These are phyloP conservation scores for Aphelinus certus DNA, from an alignment of 1,140 invertebrate species.

Conservation along the genomic window DNA sequence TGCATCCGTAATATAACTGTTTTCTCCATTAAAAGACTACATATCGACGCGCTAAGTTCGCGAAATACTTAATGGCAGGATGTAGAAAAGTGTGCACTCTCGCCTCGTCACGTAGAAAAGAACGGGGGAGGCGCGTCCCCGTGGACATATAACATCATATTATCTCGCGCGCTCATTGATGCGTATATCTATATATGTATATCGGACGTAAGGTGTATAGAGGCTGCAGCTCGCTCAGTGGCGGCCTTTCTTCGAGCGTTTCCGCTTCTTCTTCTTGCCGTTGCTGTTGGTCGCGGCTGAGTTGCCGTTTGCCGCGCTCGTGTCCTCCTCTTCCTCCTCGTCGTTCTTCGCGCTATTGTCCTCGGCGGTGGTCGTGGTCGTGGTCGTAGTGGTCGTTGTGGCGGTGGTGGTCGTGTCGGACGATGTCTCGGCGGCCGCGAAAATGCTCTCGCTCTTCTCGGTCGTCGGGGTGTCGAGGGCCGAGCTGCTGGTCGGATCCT, in stretches of 20 bases:
- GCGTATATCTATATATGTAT: conserved; percentile 23
- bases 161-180: not conserved
- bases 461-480: conserved; percentile 45
- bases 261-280: conserved; percentile 63
- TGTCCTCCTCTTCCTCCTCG: conserved; percentile 29
- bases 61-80: conserved; percentile 36
- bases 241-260: conserved; percentile 60
- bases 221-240: conserved; percentile 44
- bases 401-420: not conserved
- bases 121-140: too few relatives aligned
- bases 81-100: too few relatives aligned
- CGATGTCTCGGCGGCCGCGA: not conserved
- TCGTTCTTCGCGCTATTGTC: not conserved
- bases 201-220: conserved; percentile 34
- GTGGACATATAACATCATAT: too few relatives aligned
- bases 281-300: conserved; percentile 35
- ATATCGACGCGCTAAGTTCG: conserved; percentile 27
- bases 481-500: conserved; percentile 52
- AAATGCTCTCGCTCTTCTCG: conserved; percentile 51
- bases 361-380: not conserved
- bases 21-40: conserved; percentile 16
- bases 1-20: not conserved
- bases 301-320: conserved; percentile 54
- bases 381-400: not conserved
- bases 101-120: too few relatives aligned